These are phyloP conservation scores for Daphoenositta chrysoptera DNA, from an alignment of 2,113 vertebrate genomes.

Conservation along the genomic window DNA sequence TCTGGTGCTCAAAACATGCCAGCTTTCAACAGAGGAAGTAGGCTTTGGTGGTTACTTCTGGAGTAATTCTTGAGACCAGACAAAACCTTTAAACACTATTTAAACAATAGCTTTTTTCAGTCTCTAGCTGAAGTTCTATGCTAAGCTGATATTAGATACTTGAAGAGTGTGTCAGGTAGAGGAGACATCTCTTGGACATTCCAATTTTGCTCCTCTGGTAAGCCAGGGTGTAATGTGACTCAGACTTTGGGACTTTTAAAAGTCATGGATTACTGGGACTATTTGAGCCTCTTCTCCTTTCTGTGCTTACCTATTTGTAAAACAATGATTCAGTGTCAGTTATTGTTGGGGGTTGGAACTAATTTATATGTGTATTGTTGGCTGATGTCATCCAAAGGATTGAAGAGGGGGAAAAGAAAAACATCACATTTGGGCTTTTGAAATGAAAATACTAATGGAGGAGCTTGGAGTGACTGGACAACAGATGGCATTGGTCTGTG, in stretches of 20 bases:
- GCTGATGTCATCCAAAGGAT: not conserved
- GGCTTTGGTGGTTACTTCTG: not conserved
- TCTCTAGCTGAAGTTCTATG: not conserved
- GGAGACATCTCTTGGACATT: not conserved
- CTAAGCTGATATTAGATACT: not conserved
- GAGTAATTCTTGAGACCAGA: not conserved
- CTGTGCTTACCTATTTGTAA: not conserved
- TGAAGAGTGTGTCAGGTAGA: not conserved
- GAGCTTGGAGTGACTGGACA: not conserved
- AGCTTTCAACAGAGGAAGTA: not conserved
- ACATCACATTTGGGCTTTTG: not conserved
- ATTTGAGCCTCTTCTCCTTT: not conserved
- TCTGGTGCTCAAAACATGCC: not conserved
- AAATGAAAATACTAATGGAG: not conserved
- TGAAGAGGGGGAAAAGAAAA: not conserved
- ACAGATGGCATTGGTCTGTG: not conserved
- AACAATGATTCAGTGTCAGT: not conserved
- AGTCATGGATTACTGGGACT: not conserved
- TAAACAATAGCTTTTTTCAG: not conserved
- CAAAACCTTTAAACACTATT: not conserved
- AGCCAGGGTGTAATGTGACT: not conserved
- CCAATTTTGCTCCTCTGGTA: not conserved
- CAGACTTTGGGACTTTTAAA: not conserved
- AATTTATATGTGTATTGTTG: not conserved
- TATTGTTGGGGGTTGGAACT: no score